Percentiles rank a stretch among this genome's conserved stretches.
phyloP scores from a whole-genome alignment of 2,888 invertebrate genomes.

The Allolobophora icterica region DNA sequence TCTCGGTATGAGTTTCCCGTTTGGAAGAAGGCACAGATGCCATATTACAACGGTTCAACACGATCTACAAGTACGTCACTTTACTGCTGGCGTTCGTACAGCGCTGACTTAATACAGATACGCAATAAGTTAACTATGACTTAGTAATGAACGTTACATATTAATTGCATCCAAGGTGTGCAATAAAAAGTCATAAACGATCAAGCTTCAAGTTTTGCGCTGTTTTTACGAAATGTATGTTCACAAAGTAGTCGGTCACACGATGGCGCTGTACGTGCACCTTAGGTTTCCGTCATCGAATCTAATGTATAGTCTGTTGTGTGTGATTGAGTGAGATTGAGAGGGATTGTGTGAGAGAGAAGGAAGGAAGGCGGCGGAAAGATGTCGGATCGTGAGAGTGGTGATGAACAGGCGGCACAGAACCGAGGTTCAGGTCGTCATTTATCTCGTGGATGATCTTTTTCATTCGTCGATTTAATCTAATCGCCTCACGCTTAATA shows the following conservation, averaged over 20 bases:
- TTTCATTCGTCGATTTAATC: background rate
- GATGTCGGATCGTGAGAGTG: conserved; percentile 67
- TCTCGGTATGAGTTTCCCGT: conserved; percentile 1
- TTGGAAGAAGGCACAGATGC: background rate
- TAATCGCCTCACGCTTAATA: background rate
- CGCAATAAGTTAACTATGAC: background rate
- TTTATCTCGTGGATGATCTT: background rate
- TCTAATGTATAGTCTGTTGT: background rate
- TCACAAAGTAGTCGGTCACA: background rate
- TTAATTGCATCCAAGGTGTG: background rate
- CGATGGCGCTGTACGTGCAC: background rate
- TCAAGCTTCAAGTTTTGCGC: background rate
- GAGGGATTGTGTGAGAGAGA: conserved; percentile 38
- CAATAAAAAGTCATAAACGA: background rate
- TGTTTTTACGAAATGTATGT: background rate
- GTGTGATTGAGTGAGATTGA: conserved; percentile 17
- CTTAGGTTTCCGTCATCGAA: background rate
- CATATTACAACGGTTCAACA: background rate
- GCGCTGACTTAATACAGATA: background rate
- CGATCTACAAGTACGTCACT: background rate
- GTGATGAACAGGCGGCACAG: conserved; percentile 65
- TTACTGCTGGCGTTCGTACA: background rate
- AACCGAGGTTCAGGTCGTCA: conserved; percentile 54
- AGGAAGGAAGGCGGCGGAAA: conserved; percentile 45
- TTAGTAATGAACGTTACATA: background rate